These are phyloP conservation scores for Styela plicata DNA, from an alignment of 23 tunicate species.

Conservation along the genomic window DNA sequence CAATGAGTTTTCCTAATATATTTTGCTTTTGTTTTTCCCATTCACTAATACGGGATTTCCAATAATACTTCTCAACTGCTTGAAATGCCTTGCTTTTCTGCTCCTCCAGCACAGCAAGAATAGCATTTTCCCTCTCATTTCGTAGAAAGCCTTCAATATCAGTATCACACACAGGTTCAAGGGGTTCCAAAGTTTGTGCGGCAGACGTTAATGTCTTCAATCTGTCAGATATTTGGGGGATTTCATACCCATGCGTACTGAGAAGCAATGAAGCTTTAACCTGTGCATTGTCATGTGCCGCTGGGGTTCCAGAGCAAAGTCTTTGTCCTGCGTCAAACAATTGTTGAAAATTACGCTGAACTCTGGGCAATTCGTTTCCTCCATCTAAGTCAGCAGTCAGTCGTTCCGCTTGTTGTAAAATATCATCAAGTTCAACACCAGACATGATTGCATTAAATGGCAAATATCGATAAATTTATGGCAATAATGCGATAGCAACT, in stretches of 20 bases:
- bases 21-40: conserved; percentile 90
- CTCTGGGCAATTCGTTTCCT: conserved; percentile 80
- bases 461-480: too few relatives aligned
- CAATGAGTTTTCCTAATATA: conserved; percentile 67
- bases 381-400: conserved; percentile 81
- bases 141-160: conserved; percentile 91
- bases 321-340: conserved; percentile 87
- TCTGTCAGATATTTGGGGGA: conserved; percentile 81
- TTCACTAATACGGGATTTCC: conserved; percentile 66
- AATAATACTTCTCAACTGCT: conserved; percentile 73
- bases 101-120: conserved; percentile 86
- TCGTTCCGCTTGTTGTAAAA: conserved; percentile 90
- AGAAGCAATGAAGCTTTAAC: conserved; percentile 90
- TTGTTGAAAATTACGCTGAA: conserved; percentile 92
- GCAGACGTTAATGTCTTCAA: conserved; percentile 64
- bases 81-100: conserved; percentile 74
- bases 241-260: conserved; percentile 82
- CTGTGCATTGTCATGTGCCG: conserved; percentile 71
- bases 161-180: conserved; percentile 75
- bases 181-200: conserved; percentile 58
- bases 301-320: conserved; percentile 64
- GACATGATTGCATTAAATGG: conserved; percentile 38
- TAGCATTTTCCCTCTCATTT: conserved; percentile 90
- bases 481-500: too few relatives aligned
- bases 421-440: conserved; percentile 76